phyloP scores from a whole-genome alignment of 2,113 vertebrate species.

The Nestor notabilis region DNA sequence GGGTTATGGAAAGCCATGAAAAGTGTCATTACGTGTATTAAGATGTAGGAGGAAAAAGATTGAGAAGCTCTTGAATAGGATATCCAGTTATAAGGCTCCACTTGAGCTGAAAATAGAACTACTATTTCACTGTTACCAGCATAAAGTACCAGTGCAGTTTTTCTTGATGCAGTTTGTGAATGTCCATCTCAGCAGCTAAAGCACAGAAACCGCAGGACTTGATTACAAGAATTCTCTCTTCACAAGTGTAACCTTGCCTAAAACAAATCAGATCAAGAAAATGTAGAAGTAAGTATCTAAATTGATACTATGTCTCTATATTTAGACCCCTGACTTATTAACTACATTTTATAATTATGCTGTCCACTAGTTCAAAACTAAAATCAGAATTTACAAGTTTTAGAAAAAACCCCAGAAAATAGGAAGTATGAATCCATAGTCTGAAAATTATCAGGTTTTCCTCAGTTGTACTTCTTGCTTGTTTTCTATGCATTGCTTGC shows the following conservation, averaged over 20 bases:
- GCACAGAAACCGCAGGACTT: not conserved
- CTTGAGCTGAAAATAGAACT: constrained; percentile 22
- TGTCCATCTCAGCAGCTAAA: not conserved
- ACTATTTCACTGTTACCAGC: not conserved
- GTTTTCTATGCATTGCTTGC: not conserved
- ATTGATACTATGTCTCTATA: not conserved
- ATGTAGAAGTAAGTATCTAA: not conserved
- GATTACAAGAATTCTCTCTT: not conserved
- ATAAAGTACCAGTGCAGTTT: not conserved
- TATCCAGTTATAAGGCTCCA: not conserved
- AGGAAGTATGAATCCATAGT: not conserved
- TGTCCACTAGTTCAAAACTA: not conserved
- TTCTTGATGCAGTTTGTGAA: not conserved
- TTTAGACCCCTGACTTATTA: not conserved
- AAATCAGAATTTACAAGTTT: not conserved
- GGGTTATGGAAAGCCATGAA: not conserved
- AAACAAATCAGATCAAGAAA: not conserved
- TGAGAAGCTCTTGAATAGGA: constrained; percentile 20
- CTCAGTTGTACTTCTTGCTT: not conserved
- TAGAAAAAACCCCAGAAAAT: not conserved
- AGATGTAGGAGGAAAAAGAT: not conserved
- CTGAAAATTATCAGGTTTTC: not conserved
- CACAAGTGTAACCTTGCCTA: not conserved
- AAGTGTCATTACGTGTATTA: not conserved
- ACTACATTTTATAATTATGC: not conserved